Conservation (phyloP, 2,113 vertebrate species). For the Cololabis saira region DNA sequence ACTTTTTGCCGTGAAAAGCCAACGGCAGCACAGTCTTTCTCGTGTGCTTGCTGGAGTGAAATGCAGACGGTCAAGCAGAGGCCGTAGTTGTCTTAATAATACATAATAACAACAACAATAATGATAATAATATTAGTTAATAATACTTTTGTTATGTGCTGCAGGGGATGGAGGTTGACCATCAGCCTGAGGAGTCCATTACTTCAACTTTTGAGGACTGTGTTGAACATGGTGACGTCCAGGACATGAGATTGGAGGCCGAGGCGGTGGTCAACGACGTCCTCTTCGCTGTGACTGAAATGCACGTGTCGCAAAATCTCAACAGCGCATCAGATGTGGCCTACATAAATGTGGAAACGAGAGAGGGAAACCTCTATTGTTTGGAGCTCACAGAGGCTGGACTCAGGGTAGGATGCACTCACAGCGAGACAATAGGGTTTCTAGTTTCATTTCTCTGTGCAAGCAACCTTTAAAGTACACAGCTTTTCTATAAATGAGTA, state of each 20-base stretch:
- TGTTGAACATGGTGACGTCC: conserved; percentile 85
- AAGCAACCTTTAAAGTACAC: background rate
- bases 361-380: conserved; percentile 91
- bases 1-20: background rate
- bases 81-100: background rate
- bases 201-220: conserved; percentile 82
- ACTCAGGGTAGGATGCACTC: conserved; percentile 85
- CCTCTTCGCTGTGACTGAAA: conserved; percentile 92
- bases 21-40: background rate
- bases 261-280: conserved; percentile 96
- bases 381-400: conserved; percentile 95
- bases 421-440: background rate
- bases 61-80: background rate
- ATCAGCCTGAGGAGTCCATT: conserved; percentile 84
- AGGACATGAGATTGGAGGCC: conserved; percentile 96
- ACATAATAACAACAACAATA: too few species aligned
- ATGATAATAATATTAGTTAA: too few species aligned
- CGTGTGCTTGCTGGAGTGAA: background rate
- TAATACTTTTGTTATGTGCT: conserved; percentile 6
- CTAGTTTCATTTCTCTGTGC: background rate
- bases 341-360: conserved; percentile 95
- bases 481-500: background rate
- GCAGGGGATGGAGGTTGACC: conserved; percentile 91
- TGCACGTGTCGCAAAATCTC: conserved; percentile 92
- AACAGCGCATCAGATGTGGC: conserved; percentile 88